Base-by-base conservation (phyloP, 2,888 invertebrate species). In the Xestia xanthographa region DNA sequence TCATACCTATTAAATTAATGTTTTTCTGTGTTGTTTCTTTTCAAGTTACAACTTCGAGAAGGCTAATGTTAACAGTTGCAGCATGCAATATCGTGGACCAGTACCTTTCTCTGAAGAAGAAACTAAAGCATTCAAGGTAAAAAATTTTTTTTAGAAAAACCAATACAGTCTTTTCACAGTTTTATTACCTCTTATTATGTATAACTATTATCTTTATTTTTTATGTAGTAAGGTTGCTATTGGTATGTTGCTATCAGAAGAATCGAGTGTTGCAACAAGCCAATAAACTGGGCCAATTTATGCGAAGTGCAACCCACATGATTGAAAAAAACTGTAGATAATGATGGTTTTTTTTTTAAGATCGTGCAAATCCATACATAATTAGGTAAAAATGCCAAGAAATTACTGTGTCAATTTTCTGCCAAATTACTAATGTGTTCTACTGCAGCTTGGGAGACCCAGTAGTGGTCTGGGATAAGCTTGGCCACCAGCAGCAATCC, bases 61-160 rank as follows among this genome's bases (percentile, higher is more conserved):
- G 38, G 43, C 26, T 3, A 17, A 3, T 3, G 20, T 5, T 22
- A 0, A 1, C 9, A 0, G 2, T 20, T 88, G 88, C 62, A 63
- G 60, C n/a, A 4, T 4, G 0, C 48, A 38, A 12, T 86, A 68
- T 50, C 75, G 80, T 66, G 87, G 87, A 38, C 69, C 80, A 0
- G 11, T 6, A 5, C 45, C 87, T 4, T 88, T 88, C 69, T 88
- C 88, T 67, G 87, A 88, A 50, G 70, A 63, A 20, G 87, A 88
- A 76, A 72, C 80, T 3, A 75, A 76, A n/a, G 84, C 86, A 58
- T 67, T 88, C 17, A 83, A 72, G 77, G 87, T 88, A 66, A 71
- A 34, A 53, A 38, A 43, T 34, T n/a, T n/a, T n/a, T n/a, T n/a
- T 5, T 22, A 8, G 5, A 45, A 6, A 22, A 50, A 17, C 56